These are phyloP conservation scores for Paraplagusia blochii DNA, from an alignment of 2,113 vertebrate species.

Conservation along the genomic window DNA sequence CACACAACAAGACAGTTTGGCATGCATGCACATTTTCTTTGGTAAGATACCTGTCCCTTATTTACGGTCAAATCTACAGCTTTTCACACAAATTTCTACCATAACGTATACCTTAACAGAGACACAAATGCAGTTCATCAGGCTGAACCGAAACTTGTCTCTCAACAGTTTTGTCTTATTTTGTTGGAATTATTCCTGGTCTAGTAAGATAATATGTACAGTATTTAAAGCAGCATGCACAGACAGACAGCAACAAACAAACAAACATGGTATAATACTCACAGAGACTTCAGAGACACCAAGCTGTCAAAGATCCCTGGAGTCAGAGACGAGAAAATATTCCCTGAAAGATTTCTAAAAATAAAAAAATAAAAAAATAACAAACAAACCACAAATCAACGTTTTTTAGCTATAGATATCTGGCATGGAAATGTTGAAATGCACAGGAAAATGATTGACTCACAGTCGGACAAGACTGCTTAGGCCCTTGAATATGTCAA, in stretches of 20 bases:
- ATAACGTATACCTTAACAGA: neutral
- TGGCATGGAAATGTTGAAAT: neutral
- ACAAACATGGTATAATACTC: slow-evolving; percentile 67
- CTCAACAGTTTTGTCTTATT: no score
- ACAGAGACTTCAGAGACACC: slow-evolving; percentile 87
- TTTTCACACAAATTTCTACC: neutral
- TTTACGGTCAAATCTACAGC: neutral
- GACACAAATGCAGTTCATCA: neutral
- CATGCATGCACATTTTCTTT: neutral
- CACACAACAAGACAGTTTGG: no score
- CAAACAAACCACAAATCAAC: no score
- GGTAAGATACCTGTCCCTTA: neutral
- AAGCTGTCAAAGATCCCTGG: slow-evolving; percentile 93
- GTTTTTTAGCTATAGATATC: neutral
- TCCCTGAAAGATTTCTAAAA: slow-evolving; percentile 91
- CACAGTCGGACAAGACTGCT: slow-evolving; percentile 86
- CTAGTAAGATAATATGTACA: no score
- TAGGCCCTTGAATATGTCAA: slow-evolving; percentile 91
- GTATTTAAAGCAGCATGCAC: neutral
- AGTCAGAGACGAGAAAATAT: slow-evolving; percentile 90
- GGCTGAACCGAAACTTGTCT: no score
- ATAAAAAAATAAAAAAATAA: slow-evolving; percentile 6
- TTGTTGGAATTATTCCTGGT: no score
- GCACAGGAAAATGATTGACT: slow-evolving; percentile 66
- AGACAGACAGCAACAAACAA: neutral